phyloP scores from a whole-genome alignment of 2,797 vertebrate genomes.

The Meda fulgida region DNA sequence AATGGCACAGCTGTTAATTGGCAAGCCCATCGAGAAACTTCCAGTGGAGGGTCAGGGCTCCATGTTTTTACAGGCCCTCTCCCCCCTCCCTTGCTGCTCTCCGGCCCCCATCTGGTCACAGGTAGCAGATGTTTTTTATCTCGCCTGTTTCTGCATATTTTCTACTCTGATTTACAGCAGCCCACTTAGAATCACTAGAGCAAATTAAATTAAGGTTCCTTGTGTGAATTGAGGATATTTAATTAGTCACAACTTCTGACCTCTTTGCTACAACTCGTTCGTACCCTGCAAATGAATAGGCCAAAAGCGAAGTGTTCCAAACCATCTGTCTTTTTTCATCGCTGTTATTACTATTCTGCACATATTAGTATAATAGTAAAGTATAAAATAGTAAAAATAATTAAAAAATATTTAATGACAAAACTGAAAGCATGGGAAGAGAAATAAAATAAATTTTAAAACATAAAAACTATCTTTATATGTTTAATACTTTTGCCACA shows the following conservation, averaged over 20 bases:
- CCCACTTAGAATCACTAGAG: slow-evolving; percentile 75
- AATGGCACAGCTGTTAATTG: slow-evolving; percentile 57
- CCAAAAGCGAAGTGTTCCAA: slow-evolving; percentile 9
- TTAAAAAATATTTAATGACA: neutral
- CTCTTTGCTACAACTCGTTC: slow-evolving; percentile 74
- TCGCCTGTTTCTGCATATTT: slow-evolving; percentile 74
- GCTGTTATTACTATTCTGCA: neutral
- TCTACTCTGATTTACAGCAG: slow-evolving; percentile 75
- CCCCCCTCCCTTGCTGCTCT: slow-evolving; percentile 60
- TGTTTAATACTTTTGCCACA: neutral
- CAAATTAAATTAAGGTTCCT: slow-evolving; percentile 79
- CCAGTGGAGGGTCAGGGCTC: slow-evolving; percentile 65
- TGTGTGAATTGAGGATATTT: slow-evolving; percentile 78
- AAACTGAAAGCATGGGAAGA: neutral
- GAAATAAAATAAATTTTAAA: neutral
- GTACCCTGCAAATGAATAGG: slow-evolving; percentile 58
- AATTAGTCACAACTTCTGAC: slow-evolving; percentile 79
- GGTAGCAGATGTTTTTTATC: slow-evolving; percentile 79
- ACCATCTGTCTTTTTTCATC: neutral
- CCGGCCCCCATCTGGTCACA: slow-evolving; percentile 62
- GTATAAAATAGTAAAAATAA: neutral
- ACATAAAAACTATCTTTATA: neutral
- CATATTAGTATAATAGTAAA: neutral
- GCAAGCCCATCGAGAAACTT: slow-evolving; percentile 58
- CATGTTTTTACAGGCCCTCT: slow-evolving; percentile 59